Evolutionary conservation across 2,113 vertebrate genomes (phyloP).

Genomic region (Narcine bancroftii): DNA sequence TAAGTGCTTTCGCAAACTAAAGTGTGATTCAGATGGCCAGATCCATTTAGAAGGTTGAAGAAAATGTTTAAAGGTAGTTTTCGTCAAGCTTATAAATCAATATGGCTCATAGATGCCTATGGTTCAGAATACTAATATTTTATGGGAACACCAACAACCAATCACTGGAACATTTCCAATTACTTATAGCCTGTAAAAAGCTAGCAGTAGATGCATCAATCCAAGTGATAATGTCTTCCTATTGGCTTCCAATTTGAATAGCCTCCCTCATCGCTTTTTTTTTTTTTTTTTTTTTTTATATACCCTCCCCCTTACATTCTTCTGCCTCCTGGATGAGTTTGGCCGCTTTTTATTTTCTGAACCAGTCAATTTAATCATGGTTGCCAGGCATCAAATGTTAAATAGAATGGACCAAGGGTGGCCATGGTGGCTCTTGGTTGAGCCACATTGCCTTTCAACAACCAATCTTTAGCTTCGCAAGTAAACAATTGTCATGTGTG

Average conservation of each 20-base stretch:
- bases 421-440: neutral
- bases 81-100: neutral
- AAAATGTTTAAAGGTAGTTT: neutral
- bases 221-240: neutral
- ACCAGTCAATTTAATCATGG: neutral
- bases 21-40: neutral
- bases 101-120: neutral
- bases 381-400: neutral
- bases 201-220: neutral
- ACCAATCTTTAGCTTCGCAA: neutral
- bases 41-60: neutral
- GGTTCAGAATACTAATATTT: neutral
- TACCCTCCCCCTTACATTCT: too few relatives aligned
- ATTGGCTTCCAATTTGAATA: neutral
- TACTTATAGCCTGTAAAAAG: neutral
- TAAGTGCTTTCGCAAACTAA: neutral
- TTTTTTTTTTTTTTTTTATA: too few relatives aligned
- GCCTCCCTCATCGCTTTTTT: neutral
- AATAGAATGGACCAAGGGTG: neutral
- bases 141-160: neutral
- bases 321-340: too few relatives aligned
- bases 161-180: neutral
- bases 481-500: neutral
- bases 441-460: neutral
- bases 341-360: too few relatives aligned